phyloP scores from a whole-genome alignment of 30 jellyfish, hydroid and myxozoan species.

The Aurelia aurita complex sp. Pacific region DNA sequence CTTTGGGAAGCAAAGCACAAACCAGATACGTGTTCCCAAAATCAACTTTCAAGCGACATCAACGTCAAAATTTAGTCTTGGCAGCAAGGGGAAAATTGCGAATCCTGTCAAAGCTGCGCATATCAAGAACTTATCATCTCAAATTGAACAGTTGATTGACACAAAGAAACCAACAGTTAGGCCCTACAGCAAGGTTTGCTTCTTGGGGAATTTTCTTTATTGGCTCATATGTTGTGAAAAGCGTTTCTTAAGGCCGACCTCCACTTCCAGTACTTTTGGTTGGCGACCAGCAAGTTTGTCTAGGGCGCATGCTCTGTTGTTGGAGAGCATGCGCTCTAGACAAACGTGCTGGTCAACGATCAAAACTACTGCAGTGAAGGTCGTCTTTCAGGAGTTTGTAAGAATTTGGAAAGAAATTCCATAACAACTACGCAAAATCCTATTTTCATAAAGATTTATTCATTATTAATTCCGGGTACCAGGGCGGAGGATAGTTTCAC shows the following conservation, averaged over 20 bases:
- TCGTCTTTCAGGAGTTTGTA: too few relatives aligned
- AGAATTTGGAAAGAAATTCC: too few relatives aligned
- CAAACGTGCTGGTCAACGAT: too few relatives aligned
- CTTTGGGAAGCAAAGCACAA: conserved; percentile 8
- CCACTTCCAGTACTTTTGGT: too few relatives aligned
- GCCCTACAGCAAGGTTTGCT: conserved; percentile 24
- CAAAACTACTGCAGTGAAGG: too few relatives aligned
- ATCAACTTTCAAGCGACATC: conserved; percentile 81
- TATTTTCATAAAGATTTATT: too few relatives aligned
- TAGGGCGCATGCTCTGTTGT: background rate
- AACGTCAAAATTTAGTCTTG: conserved; percentile 73
- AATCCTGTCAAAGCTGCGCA: conserved; percentile 61
- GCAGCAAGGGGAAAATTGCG: conserved; percentile 32
- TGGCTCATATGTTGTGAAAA: background rate
- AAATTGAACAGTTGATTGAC: conserved; percentile 52
- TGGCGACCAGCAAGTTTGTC: too few relatives aligned
- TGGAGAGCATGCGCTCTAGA: too few relatives aligned
- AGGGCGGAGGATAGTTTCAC: too few relatives aligned
- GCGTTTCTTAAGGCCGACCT: background rate
- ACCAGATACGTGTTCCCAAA: conserved; percentile 61
- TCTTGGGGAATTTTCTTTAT: background rate
- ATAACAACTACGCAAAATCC: too few relatives aligned
- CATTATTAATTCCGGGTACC: too few relatives aligned
- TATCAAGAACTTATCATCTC: conserved; percentile 49
- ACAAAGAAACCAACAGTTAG: conserved; percentile 34